phyloP scores from a whole-genome alignment of 2,888 invertebrate species.

The Latrodectus elegans region DNA sequence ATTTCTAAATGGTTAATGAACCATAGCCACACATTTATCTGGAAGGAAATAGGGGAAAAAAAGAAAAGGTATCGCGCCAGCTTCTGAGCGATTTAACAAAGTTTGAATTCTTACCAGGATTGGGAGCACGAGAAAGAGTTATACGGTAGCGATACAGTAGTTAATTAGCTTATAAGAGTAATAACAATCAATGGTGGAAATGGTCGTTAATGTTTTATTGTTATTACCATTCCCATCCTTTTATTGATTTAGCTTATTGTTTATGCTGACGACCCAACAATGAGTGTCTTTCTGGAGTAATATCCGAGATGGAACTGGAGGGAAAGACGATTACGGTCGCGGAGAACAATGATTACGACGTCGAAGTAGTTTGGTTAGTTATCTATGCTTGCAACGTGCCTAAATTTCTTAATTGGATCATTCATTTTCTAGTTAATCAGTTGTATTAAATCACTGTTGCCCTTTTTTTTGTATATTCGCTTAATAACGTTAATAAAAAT shows the following conservation, averaged over 20 bases:
- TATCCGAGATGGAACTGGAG: too few relatives aligned
- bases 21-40: background rate
- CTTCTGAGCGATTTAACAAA: background rate
- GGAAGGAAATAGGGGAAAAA: constrained; percentile 2
- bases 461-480: too few relatives aligned
- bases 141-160: background rate
- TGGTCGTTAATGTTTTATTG: constrained; percentile 1
- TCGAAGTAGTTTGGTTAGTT: too few relatives aligned
- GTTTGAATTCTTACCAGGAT: background rate
- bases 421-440: too few relatives aligned
- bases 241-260: background rate
- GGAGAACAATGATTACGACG: too few relatives aligned
- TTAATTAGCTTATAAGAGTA: constrained; percentile 2
- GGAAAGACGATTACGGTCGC: too few relatives aligned
- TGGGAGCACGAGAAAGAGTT: background rate
- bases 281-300: too few relatives aligned
- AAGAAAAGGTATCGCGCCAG: background rate
- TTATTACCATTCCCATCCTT: background rate
- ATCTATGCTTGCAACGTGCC: too few relatives aligned
- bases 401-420: too few relatives aligned
- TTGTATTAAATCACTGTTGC: too few relatives aligned
- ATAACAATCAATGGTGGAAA: constrained; percentile 2
- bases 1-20: constrained; percentile 4
- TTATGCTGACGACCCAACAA: background rate
- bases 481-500: too few relatives aligned